Evolutionary conservation across 2,888 invertebrate genomes (phyloP).

Genomic region (Erannis defoliaria): DNA sequence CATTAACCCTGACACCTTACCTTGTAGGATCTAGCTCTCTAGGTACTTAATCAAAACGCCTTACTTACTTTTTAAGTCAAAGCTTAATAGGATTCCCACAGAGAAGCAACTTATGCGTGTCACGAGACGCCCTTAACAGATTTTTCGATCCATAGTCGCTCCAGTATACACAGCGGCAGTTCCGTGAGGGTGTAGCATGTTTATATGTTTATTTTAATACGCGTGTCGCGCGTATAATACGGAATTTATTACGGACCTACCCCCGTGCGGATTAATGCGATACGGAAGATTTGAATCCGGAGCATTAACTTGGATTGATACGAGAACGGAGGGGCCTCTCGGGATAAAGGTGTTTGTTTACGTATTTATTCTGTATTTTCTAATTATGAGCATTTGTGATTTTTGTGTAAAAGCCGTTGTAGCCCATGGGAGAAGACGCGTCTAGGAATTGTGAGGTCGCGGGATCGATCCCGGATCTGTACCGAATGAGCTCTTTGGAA

Average conservation of each 20-base stretch:
- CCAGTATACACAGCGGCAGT: constrained; percentile 57
- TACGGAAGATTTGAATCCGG: constrained; percentile 86
- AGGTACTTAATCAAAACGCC: too few relatives aligned
- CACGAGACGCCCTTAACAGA: too few relatives aligned
- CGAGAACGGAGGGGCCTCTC: constrained; percentile 53
- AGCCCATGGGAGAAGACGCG: too few relatives aligned
- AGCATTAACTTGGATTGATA: constrained; percentile 84
- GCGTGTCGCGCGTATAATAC: constrained; percentile 87
- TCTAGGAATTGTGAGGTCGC: too few relatives aligned
- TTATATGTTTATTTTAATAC: constrained; percentile 87
- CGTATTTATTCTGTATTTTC: constrained; percentile 12
- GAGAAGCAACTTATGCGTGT: too few relatives aligned
- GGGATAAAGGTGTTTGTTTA: constrained; percentile 53
- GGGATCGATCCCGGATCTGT: too few relatives aligned
- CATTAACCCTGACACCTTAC: too few relatives aligned
- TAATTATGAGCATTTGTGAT: constrained; percentile 12
- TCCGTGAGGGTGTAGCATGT: constrained; percentile 81
- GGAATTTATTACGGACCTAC: constrained; percentile 85
- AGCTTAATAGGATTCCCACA: too few relatives aligned
- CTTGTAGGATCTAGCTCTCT: too few relatives aligned
- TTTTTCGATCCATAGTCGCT: not conserved
- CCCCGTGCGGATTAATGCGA: constrained; percentile 84
- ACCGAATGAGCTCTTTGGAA: too few relatives aligned
- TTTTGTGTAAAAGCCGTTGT: too few relatives aligned
- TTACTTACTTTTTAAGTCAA: too few relatives aligned